Percentiles rank a stretch among this genome's conserved stretches.
Evolutionary conservation across 2,888 invertebrate genomes (phyloP).

Genomic region (Philhelius pedissequus): DNA sequence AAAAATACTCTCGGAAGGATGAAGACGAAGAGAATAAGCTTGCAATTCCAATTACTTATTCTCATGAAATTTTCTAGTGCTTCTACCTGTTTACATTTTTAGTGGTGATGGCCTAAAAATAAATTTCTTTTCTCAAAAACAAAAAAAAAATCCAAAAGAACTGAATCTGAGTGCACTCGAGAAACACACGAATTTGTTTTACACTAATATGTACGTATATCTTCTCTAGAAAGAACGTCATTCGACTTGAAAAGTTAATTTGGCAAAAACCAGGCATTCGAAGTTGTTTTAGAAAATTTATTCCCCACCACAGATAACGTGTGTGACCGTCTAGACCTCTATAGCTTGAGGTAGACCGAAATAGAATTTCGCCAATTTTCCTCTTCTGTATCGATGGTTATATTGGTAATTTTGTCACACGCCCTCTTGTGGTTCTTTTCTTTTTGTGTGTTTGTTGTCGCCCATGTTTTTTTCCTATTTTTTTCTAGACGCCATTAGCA

Average conservation of each 20-base stretch:
- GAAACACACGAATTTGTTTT: neutral
- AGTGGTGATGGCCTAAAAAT: neutral
- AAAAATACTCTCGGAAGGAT: neutral
- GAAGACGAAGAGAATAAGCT: neutral
- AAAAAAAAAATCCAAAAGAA: neutral
- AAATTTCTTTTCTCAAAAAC: neutral
- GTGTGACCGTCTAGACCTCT: constrained; percentile 46
- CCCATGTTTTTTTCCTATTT: neutral
- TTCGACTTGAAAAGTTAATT: neutral
- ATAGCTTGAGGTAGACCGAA: constrained; percentile 8
- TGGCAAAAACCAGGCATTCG: neutral
- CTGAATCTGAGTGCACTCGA: constrained; percentile 27
- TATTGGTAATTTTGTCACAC: constrained; percentile 41
- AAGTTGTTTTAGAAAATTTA: neutral
- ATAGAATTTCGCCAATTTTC: constrained; percentile 17
- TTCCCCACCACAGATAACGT: constrained; percentile 6
- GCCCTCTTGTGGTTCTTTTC: constrained; percentile 12
- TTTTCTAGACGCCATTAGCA: constrained; percentile 47
- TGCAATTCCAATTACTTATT: constrained; percentile 9
- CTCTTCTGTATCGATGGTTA: neutral
- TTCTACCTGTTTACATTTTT: neutral
- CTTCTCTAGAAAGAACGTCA: constrained; percentile 16
- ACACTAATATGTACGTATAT: no score
- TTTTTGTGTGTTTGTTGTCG: neutral
- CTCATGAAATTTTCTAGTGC: neutral